Base-by-base conservation (phyloP, 2,888 invertebrate genomes). In the Tanypteryx hageni region DNA sequence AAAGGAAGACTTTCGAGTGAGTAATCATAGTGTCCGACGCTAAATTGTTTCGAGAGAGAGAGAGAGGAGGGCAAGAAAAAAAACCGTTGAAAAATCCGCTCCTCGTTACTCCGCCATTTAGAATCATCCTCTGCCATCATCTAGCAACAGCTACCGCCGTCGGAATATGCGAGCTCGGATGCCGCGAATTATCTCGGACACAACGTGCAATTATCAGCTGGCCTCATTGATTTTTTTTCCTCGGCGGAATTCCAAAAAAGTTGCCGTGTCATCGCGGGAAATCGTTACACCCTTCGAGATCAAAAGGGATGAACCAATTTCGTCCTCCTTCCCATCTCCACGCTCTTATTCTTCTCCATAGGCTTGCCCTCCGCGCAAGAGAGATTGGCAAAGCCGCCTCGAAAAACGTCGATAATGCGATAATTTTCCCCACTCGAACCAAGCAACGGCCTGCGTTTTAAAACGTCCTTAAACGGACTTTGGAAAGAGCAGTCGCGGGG, bases 181-280 rank as follows among this genome's bases (percentile, higher is more conserved):
- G n/a, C 31, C 31, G 44, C 64, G 68, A 89, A 89, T 89, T 64
- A 68, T 18, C 89, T 31, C 44, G 64, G 31, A 31, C 31, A 16
- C 64, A 68, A 89, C 89, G 89, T 89, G 64, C 89, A 89, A 89
- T 89, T 89, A 89, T 44, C 61, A 89, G n/a, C n/a, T 44, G 89
- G 89, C n/a, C 68, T 89, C 64, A 64, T 44, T 44, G 89, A 27
- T 27, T 61, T 64, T 44, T 89, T 64, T 68, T 56, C 64, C 27
- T 44, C 13, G 61, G 8, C 11, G 58, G 44, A 89, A 86, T 86
- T 31, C 59, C 61, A 59, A 31, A 86, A 86, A 44, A 89, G 61
- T 64, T 89, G 89, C 89, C 56, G 89, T 61, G 89, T 89, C 89
- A 89, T 68, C n/a, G 89, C 16, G 64, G 68, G 44, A 89, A 89